These are phyloP conservation scores for Listronotus bonariensis DNA, from an alignment of 1,140 invertebrate genomes.

Conservation along the genomic window DNA sequence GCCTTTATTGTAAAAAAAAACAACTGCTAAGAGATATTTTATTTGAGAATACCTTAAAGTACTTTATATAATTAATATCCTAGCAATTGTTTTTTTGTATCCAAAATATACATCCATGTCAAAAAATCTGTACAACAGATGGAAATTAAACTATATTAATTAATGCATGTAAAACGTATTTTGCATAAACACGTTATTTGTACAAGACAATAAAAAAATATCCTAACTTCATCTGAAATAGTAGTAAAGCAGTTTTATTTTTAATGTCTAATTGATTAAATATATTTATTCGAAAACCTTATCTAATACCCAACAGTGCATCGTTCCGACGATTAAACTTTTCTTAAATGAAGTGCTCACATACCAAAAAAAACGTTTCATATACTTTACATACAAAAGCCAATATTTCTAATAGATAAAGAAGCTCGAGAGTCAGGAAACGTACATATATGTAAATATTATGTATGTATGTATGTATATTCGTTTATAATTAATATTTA, in stretches of 20 bases:
- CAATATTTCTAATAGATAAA: slow-evolving; percentile 14
- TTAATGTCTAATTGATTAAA: slow-evolving; percentile 21
- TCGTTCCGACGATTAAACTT: slow-evolving; percentile 15
- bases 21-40: too few species aligned
- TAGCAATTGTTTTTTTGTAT: background rate
- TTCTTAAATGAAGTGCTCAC: slow-evolving; percentile 14
- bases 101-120: slow-evolving; percentile 2
- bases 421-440: slow-evolving; percentile 20
- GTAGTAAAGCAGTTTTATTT: slow-evolving; percentile 22
- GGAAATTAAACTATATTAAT: slow-evolving; percentile 3
- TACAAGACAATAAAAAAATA: slow-evolving; percentile 28
- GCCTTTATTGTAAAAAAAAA: slow-evolving; percentile 7
- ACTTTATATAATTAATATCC: background rate
- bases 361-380: slow-evolving; percentile 15
- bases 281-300: slow-evolving; percentile 27
- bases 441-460: slow-evolving; percentile 12
- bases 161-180: slow-evolving; percentile 7
- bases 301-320: slow-evolving; percentile 35
- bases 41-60: background rate
- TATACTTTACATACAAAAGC: slow-evolving; percentile 26
- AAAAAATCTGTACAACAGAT: slow-evolving; percentile 8
- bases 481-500: slow-evolving; percentile 1
- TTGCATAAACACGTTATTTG: slow-evolving; percentile 8
- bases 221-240: slow-evolving; percentile 15
- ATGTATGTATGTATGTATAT: slow-evolving; percentile 1